Base-by-base conservation (phyloP, 1,140 invertebrate genomes). In the Laupala kohalensis region DNA sequence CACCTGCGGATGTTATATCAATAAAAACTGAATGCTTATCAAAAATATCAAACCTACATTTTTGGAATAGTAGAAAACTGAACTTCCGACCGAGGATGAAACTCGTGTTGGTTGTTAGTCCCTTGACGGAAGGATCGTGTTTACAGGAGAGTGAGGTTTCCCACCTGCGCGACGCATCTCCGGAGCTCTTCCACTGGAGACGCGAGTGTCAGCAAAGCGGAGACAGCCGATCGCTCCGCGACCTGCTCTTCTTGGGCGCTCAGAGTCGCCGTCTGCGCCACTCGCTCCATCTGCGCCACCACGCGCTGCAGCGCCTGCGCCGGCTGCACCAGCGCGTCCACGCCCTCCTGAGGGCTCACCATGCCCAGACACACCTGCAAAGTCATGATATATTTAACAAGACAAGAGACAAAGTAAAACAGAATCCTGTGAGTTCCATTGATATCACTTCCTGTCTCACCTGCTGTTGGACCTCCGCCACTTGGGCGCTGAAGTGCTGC, bases 171-270 rank as follows among this genome's bases (percentile, higher is more conserved):
- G 29, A 68, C 29, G 28, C 27, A 84, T 73, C 83, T 83, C 73
- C 83, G 81, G 64, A 87, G 78, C 76, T 84, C 81, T 73, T 84
- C 79, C 28, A 88, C 75, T 24, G 84, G 83, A 69, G 80, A 75
- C 6, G 83, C 84, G 69, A 86, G 79, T 53, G 80, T 81, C 72
- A 83, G 71, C n/a, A 76, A 24, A 23, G 29, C 12, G 1, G 67
- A 29, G 6, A 68, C 3, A 0, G 27, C 67, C 29, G 67, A 1
- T 12, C 24, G 28, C 29, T 68, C 67, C 6, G 67, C 6, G 15
- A 68, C 4, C 0, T 13, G 27, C 19, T 68, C 67, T 5, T 27
- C 67, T 13, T 27, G 19, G 25, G 37, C 37, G 37, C 1, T 53
- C 37, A 53, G 4, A 19, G 37, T 19, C 37, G 19, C 37, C 37